Base-by-base conservation (phyloP, 2,888 invertebrate species). In the Drosophila mulleri region DNA sequence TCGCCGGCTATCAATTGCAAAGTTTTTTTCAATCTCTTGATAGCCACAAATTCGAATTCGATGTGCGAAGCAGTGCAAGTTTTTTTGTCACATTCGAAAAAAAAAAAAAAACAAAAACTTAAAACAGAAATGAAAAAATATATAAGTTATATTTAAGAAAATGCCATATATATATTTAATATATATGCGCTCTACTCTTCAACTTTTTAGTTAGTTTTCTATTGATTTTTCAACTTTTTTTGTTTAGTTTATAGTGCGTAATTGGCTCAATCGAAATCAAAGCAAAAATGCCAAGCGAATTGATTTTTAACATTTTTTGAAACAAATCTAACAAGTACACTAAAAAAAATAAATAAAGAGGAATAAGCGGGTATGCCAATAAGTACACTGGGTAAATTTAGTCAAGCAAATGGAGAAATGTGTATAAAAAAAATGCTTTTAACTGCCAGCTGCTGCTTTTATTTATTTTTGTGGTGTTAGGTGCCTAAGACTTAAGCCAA, bases 61-160 rank as follows among this genome's bases (percentile, higher is more conserved):
- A 84, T 76, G 80, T 80, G 83, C 78, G 77, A 84, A 91, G 91
- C 92, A 92, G 92, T 92, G 92, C 92, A 92, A 92, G 91, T 92
- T 92, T 90, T 91, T 91, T 91, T 91, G 89, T 72, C 82, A 79
- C 80, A 77, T 75, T 73, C 75, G 75, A 72, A 74, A 5, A 63
- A n/a, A n/a, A 9, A n/a, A 16, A 18, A 26, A 39, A n/a, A 26
- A 26, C 23, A 12, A 11, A n/a, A 3, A 8, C n/a, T n/a, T n/a
- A n/a, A n/a, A n/a, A n/a, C n/a, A n/a, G n/a, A 14, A 39, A 7
- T 18, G 59, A 58, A 57, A 39, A 48, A 53, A 29, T 23, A 57
- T 20, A 16, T 12, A 41, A 68, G 39, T 23, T 59, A 57, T 32
- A n/a, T 39, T 53, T 16, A 37, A 26, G 29, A 39, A 5, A 12